These are phyloP conservation scores for Furcula furcula DNA, from an alignment of 2,888 invertebrate species.

Conservation along the genomic window DNA sequence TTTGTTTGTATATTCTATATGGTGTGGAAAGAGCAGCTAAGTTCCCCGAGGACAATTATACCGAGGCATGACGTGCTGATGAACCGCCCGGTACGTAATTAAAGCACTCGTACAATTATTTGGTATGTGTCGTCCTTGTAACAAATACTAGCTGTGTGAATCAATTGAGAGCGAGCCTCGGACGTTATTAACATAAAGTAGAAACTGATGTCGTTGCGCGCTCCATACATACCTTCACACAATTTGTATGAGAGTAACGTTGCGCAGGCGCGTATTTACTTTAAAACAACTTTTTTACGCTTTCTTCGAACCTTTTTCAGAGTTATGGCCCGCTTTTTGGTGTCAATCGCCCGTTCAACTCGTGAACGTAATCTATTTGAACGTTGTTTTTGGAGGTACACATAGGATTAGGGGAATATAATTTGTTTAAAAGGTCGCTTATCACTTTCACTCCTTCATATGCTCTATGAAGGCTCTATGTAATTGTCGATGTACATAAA, in stretches of 20 bases:
- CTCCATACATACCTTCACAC: conserved; percentile 1
- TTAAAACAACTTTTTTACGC: background rate
- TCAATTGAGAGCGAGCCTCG: conserved; percentile 48
- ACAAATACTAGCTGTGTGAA: conserved; percentile 49
- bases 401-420: no score
- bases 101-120: conserved; percentile 39
- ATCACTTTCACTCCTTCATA: no score
- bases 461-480: no score
- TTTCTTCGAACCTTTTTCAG: background rate
- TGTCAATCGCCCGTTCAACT: background rate
- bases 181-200: conserved; percentile 43
- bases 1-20: no score
- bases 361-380: no score
- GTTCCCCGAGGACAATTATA: conserved; percentile 20
- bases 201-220: conserved; percentile 28
- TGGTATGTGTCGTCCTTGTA: conserved; percentile 53
- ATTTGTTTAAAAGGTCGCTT: no score
- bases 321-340: background rate
- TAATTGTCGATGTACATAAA: no score
- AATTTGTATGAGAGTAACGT: background rate
- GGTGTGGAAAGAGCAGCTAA: no score
- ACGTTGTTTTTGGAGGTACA: no score
- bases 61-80: conserved; percentile 21
- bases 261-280: background rate
- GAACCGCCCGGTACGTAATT: conserved; percentile 30